Base-by-base conservation (phyloP, 1,140 invertebrate species). In the Eciton burchellii region DNA sequence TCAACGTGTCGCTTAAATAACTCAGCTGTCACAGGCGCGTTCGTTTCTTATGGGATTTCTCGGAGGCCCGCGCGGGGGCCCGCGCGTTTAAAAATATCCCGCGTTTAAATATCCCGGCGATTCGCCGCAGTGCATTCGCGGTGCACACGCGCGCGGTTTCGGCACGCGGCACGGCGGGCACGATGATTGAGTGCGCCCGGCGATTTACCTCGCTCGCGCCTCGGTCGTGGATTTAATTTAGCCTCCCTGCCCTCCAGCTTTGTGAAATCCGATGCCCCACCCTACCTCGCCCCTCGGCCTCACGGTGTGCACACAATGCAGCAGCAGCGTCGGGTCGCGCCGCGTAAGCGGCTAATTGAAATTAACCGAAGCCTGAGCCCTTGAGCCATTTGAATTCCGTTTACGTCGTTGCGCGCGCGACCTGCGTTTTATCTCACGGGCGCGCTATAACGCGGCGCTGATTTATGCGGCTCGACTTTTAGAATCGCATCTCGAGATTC, bases 71-170 rank as follows among this genome's bases (percentile, higher is more conserved):
- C 47, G 9, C 29, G 26, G 26, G 12, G 26, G 21, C n/a, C n/a
- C n/a, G n/a, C n/a, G n/a, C n/a, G 47, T 70, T 70, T 41, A 70
- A 70, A 70, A 70, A 70, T 70, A 70, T n/a, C 47, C 35, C 49
- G 5, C n/a, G 12, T 8, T 70, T 70, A 70, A 70, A n/a, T n/a
- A n/a, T 70, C 52, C 52, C 65, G 65, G 35, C 65, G 65, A 68
- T 49, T n/a, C 65, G 60, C n/a, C 60, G 35, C n/a, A n/a, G n/a
- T 35, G 2, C 35, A 12, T 62, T 41, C 60, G 21, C 19, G 8
- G 43, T 26, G 19, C 35, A 35, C 6, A n/a, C n/a, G n/a, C n/a
- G n/a, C 21, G 11, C 45, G 26, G 29, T 47, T 54, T 21, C n/a
- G 47, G 52, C 26, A 47, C 49, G 66, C 49, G 47, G n/a, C 26